A percentile compares a stretch with the other conserved stretches of the same genome.
These are phyloP conservation scores for Maccullochella peelii DNA, from an alignment of 2,113 vertebrate species.

Conservation along the genomic window DNA sequence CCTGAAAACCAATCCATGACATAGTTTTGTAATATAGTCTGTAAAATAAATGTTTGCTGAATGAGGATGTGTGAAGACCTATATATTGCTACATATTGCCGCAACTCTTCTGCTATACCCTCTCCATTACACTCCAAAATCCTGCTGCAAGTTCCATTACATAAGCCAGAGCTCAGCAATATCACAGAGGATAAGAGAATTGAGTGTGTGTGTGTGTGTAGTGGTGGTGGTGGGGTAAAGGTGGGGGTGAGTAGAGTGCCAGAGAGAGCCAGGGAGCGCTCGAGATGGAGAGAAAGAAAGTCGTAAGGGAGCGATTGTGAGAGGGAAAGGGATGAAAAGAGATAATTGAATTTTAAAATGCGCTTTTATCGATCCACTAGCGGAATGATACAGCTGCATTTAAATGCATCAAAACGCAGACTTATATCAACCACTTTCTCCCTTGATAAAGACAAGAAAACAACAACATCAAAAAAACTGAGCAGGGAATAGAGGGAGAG, in stretches of 20 bases:
- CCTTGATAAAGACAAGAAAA: slow-evolving; percentile 31
- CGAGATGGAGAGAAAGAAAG: slow-evolving; percentile 23
- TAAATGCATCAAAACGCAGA: slow-evolving; percentile 24
- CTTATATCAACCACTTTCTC: slow-evolving; percentile 23
- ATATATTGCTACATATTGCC: slow-evolving; percentile 3
- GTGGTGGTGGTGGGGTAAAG: not conserved
- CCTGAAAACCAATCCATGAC: not conserved
- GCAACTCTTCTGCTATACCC: not conserved
- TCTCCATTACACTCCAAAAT: slow-evolving; percentile 37
- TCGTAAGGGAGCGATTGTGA: slow-evolving; percentile 3
- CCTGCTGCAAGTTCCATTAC: slow-evolving; percentile 46
- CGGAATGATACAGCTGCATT: slow-evolving; percentile 40
- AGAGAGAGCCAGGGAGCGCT: slow-evolving; percentile 12
- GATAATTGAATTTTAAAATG: slow-evolving; percentile 59
- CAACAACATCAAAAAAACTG: slow-evolving; percentile 3
- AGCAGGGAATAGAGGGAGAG: not conserved
- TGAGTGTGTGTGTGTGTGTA: slow-evolving; percentile 9
- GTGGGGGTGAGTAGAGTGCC: not conserved
- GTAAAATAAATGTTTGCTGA: not conserved
- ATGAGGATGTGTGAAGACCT: not conserved
- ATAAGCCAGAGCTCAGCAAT: slow-evolving; percentile 54
- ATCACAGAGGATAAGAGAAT: slow-evolving; percentile 49
- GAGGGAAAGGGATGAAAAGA: slow-evolving; percentile 28
- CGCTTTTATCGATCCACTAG: slow-evolving; percentile 53
- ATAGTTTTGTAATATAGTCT: not conserved